These are phyloP conservation scores for Argentina silus DNA, from an alignment of 2,797 vertebrate genomes.

Conservation along the genomic window DNA sequence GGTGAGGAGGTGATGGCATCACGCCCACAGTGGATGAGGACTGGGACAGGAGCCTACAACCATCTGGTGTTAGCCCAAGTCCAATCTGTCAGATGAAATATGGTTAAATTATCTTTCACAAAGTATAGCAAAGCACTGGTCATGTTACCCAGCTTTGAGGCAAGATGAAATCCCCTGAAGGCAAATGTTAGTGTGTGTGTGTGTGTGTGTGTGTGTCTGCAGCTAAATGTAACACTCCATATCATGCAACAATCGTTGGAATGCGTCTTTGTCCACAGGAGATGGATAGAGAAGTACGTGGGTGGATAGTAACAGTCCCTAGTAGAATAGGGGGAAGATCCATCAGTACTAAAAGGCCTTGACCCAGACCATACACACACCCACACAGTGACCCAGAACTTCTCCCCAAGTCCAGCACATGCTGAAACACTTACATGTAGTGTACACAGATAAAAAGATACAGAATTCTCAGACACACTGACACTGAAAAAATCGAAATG, in stretches of 20 bases:
- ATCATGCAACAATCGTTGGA: constrained; percentile 12
- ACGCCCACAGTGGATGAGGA: no score
- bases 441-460: constrained; percentile 1
- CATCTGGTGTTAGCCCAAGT: no score
- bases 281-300: constrained; percentile 17
- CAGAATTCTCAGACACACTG: constrained; percentile 6
- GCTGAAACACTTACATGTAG: constrained; percentile 41
- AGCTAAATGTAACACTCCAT: not conserved
- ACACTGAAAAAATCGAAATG: constrained; percentile 7
- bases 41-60: no score
- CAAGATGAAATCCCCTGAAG: not conserved
- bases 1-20: no score
- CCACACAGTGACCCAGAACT: constrained; percentile 58
- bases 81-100: no score
- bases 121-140: not conserved
- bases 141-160: not conserved
- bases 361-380: constrained; percentile 67
- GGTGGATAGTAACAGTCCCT: constrained; percentile 34
- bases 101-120: no score
- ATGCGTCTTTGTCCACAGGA: constrained; percentile 5
- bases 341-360: constrained; percentile 61
- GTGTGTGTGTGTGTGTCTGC: not conserved
- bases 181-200: not conserved
- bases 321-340: constrained; percentile 52
- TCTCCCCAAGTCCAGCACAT: constrained; percentile 46